Base-by-base conservation (phyloP, 2,113 vertebrate species). In the Hydrolagus affinis region DNA sequence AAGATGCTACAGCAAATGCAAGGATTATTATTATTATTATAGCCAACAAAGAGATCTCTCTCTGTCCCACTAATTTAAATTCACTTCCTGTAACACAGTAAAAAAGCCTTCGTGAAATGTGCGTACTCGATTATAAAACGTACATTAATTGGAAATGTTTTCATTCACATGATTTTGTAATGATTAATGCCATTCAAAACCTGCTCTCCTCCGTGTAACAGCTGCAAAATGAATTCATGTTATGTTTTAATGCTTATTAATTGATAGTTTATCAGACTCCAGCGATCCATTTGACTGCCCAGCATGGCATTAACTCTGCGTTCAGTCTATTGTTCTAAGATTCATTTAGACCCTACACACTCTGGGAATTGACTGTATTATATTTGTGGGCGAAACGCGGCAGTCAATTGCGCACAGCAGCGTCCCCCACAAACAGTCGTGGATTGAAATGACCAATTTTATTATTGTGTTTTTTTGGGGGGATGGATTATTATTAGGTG, bases 201-300 rank as follows among this genome's bases (percentile, higher is more conserved):
- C 19, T 32, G 14, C 1, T 66, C 62, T 68, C 15, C 60, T 83
- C 62, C 4, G 8, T 21, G 60, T 80, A 66, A 83, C 77, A 68
- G 78, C 78, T 83, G 78, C 32, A 83, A 66, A 83, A 62, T 83
- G 78, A 80, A 25, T 80, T 83, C 66, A 60, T 66, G 60, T 32
- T 60, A 64, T 60, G 78, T 30, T 83, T 4, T 6, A 23, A 25
- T 14, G 3, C 57, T 80, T 83, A 80, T 80, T 80, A 80, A 80
- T 80, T 64, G 76, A 64, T 25, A 30, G 77, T 80, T 80, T 64
- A 80, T 64, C 66, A 19, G 62, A 68, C 78, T 66, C 60, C 62
- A 64, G 62, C 6, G 15, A 32, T 62, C 25, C 60, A 66, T 23
- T 23, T 83, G 23, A 8, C 60, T 66, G 11, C 77, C 77, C 77